These are phyloP conservation scores for Dysidea cf. avara DNA, from an alignment of 37 sponge, comb jelly and placozoan species.

Conservation along the genomic window DNA sequence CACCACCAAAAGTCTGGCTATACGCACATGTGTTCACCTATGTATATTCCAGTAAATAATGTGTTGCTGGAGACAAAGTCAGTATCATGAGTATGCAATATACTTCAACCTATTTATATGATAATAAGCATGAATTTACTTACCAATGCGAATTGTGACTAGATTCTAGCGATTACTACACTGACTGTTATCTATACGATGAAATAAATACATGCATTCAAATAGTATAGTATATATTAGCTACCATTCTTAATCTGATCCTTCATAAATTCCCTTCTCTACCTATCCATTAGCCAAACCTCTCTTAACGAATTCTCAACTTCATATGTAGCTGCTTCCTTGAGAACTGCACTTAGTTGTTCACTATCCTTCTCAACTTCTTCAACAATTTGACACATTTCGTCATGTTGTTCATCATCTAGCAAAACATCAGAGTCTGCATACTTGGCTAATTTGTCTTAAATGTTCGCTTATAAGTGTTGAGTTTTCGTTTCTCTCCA, in stretches of 20 bases:
- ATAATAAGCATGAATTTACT: not conserved
- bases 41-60: no score
- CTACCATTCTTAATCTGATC: slow-evolving; percentile 23
- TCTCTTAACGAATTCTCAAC: not conserved
- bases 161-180: not conserved
- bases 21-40: no score
- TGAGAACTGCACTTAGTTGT: not conserved
- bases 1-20: no score
- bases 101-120: not conserved
- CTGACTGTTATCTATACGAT: not conserved
- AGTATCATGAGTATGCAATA: not conserved
- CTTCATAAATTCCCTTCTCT: not conserved
- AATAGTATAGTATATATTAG: not conserved
- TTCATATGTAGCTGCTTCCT: not conserved
- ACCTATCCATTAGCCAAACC: slow-evolving; percentile 2
- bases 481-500: not conserved
- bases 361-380: not conserved
- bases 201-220: not conserved
- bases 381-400: not conserved
- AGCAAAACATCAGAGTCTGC: not conserved
- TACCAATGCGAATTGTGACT: slow-evolving; percentile 12
- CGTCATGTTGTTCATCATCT: slow-evolving; percentile 3
- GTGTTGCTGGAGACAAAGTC: no score
- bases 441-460: not conserved
- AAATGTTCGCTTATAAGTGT: not conserved